These are phyloP conservation scores for Melanerpes formicivorus DNA, from an alignment of 2,113 vertebrate species.

Conservation along the genomic window DNA sequence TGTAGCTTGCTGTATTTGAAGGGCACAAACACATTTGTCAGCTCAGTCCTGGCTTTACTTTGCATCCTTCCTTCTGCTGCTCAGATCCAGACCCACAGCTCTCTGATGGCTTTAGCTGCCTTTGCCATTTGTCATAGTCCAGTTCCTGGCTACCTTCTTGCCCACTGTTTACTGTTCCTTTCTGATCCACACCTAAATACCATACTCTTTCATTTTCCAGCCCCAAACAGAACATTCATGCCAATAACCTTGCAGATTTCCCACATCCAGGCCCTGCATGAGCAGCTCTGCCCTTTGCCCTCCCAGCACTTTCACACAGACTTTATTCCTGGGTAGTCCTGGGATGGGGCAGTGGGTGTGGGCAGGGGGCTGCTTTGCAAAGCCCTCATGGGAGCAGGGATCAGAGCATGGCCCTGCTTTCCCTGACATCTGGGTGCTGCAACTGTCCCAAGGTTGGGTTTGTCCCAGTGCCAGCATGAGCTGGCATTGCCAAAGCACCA, in stretches of 20 bases:
- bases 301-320: not conserved
- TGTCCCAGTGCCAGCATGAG: not conserved
- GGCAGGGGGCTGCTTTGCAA: not conserved
- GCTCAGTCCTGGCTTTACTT: not conserved
- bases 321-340: not conserved
- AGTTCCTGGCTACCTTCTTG: not conserved
- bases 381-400: not conserved
- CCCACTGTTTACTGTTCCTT: not conserved
- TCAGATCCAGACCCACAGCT: not conserved
- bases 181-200: not conserved
- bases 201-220: constrained; percentile 33
- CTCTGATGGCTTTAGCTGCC: not conserved
- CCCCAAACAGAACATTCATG: constrained; percentile 1
- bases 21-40: not conserved
- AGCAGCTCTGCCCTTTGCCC: not conserved
- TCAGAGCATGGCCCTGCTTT: not conserved
- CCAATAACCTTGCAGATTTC: constrained; percentile 11
- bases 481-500: not conserved
- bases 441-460: not conserved
- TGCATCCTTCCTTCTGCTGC: not conserved
- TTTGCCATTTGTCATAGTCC: not conserved
- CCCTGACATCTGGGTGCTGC: not conserved
- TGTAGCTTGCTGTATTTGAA: not conserved
- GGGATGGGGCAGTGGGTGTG: fast-evolving
- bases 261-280: not conserved